Percentiles rank a stretch among this genome's conserved stretches.
phyloP scores from a whole-genome alignment of 1,140 invertebrate genomes.

The Heliconius eleuchia region DNA sequence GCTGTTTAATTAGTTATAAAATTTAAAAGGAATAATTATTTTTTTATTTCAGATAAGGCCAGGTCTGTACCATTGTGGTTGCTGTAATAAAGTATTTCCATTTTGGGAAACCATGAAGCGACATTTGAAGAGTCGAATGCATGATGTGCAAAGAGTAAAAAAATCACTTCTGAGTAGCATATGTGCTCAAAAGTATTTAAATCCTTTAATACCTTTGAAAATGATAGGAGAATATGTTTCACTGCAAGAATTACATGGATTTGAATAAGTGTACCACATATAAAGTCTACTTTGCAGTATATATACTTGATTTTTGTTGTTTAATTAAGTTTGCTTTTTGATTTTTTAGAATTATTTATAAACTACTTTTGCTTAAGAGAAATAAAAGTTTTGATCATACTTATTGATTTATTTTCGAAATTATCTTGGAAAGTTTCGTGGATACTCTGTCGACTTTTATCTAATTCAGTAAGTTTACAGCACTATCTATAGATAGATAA shows the following conservation, averaged over 20 bases:
- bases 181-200: background rate
- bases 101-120: conserved; percentile 43
- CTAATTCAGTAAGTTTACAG: background rate
- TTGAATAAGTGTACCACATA: background rate
- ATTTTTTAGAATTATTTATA: background rate
- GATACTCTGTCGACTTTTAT: too few species aligned
- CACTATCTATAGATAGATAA: background rate
- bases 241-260: background rate
- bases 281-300: too few species aligned
- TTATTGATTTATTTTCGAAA: background rate
- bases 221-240: background rate
- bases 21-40: background rate
- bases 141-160: conserved; percentile 8
- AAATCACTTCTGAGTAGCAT: conserved; percentile 5
- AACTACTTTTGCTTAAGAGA: background rate
- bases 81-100: conserved; percentile 53
- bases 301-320: too few species aligned
- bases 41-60: conserved; percentile 48
- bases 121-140: conserved; percentile 35
- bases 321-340: background rate
- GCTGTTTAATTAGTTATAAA: background rate
- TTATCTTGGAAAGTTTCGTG: too few species aligned
- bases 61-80: conserved; percentile 55
- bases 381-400: background rate
- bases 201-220: background rate